Conservation (phyloP, 2,797 vertebrate species). For the Champsocephalus esox region DNA sequence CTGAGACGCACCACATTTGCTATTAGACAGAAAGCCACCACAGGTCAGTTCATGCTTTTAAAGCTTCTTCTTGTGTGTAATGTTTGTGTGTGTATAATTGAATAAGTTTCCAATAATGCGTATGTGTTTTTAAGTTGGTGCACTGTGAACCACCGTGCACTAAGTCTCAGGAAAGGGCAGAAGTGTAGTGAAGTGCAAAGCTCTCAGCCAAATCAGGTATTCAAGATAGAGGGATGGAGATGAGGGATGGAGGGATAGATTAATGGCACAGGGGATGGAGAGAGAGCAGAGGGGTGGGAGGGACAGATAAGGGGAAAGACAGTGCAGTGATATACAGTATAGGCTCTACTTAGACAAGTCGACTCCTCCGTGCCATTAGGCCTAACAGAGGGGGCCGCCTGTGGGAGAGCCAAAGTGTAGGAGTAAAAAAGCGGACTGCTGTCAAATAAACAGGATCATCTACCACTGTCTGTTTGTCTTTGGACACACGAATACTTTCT, state of each 20-base stretch:
- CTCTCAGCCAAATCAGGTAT: conserved; percentile 79
- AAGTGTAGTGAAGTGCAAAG: conserved; percentile 70
- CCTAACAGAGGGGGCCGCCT: conserved; percentile 63
- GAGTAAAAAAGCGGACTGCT: conserved; percentile 51
- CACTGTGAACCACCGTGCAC: conserved; percentile 39
- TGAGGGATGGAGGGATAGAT: conserved; percentile 69
- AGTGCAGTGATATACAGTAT: conserved; percentile 70
- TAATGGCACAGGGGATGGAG: conserved; percentile 66
- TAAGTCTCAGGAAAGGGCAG: conserved; percentile 54
- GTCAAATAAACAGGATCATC: conserved; percentile 61
- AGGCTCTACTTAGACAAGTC: conserved; percentile 75
- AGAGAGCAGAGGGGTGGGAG: conserved; percentile 47
- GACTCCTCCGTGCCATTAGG: conserved; percentile 77
- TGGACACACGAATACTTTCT: conserved; percentile 20
- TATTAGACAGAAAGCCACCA: conserved; percentile 50
- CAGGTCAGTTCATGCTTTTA: conserved; percentile 66
- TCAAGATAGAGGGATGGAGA: conserved; percentile 71
- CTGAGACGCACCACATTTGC: conserved; percentile 47
- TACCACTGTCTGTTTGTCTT: conserved; percentile 19
- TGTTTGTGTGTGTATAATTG: conserved; percentile 54
- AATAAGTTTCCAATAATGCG: conserved; percentile 62
- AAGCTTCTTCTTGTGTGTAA: conserved; percentile 30
- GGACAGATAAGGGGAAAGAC: conserved; percentile 67
- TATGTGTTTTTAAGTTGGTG: conserved; percentile 60
- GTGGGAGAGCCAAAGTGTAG: conserved; percentile 43